These are phyloP conservation scores for Cygnus olor DNA, from an alignment of 2,797 vertebrate genomes.

Conservation along the genomic window DNA sequence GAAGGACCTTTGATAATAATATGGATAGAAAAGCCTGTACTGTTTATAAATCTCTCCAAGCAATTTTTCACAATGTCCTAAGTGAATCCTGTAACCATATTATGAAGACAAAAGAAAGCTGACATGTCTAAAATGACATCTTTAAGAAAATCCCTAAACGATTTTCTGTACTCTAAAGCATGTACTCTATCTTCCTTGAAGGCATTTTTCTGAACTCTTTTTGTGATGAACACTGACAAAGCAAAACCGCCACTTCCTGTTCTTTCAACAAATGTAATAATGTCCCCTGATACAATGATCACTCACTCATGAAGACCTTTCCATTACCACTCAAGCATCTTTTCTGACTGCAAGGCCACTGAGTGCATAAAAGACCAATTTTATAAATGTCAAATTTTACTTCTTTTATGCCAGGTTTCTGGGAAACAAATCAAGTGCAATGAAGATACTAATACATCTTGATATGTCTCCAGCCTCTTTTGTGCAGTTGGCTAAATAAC, in stretches of 20 bases:
- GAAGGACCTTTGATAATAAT: not conserved
- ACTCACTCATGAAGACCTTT: not conserved
- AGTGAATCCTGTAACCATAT: not conserved
- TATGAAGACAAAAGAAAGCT: not conserved
- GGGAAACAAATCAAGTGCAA: not conserved
- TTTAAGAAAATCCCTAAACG: not conserved
- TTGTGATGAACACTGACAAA: not conserved
- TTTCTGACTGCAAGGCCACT: not conserved
- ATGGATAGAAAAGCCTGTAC: not conserved
- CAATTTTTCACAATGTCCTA: not conserved
- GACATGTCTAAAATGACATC: not conserved
- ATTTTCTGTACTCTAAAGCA: not conserved
- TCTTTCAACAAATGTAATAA: not conserved
- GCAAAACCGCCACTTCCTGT: not conserved
- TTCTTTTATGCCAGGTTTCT: slow-evolving; percentile 18
- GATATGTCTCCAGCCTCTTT: not conserved
- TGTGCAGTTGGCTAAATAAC: not conserved
- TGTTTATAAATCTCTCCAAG: not conserved
- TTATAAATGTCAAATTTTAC: slow-evolving; percentile 10
- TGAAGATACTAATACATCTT: not conserved
- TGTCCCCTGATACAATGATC: not conserved
- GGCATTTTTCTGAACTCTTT: not conserved
- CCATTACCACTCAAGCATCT: not conserved
- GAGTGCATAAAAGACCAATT: not conserved
- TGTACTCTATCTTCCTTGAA: not conserved